A percentile compares a stretch with the other conserved stretches of the same genome.
phyloP scores from a whole-genome alignment of 2,113 vertebrate species.

The Xenopus borealis region DNA sequence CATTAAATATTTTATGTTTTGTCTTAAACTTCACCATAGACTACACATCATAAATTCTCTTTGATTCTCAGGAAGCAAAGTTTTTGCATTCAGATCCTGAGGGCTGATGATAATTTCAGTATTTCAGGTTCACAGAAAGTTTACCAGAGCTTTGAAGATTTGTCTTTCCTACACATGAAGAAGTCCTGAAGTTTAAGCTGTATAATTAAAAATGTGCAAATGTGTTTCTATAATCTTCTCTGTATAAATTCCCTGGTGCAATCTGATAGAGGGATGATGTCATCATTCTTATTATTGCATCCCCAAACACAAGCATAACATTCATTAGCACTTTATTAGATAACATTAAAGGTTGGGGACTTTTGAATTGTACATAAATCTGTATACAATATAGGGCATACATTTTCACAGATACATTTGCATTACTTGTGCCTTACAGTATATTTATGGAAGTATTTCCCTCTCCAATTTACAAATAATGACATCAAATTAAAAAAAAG shows the following conservation, averaged over 20 bases:
- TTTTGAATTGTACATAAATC: no score
- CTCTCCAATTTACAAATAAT: no score
- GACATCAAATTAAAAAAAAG: no score
- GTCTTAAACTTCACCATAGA: constrained; percentile 46
- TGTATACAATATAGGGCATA: no score
- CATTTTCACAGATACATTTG: no score
- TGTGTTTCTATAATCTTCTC: constrained; percentile 28
- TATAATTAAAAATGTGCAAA: constrained; percentile 44
- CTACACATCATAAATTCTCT: constrained; percentile 45
- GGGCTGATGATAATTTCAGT: constrained; percentile 46
- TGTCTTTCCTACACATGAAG: constrained; percentile 42
- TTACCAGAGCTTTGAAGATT: constrained; percentile 47
- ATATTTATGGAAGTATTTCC: no score
- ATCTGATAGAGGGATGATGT: constrained; percentile 28
- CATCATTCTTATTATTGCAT: neutral
- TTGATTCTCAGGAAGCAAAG: constrained; percentile 44
- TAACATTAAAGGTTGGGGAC: no score
- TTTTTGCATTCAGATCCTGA: constrained; percentile 45
- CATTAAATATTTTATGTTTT: constrained; percentile 60
- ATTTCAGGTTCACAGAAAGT: constrained; percentile 46
- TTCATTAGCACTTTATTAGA: neutral
- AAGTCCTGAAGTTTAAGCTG: constrained; percentile 38
- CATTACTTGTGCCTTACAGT: no score
- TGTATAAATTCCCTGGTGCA: constrained; percentile 18
- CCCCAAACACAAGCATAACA: neutral